Conservation (phyloP, 2,797 vertebrate genomes). For the Cygnus olor region DNA sequence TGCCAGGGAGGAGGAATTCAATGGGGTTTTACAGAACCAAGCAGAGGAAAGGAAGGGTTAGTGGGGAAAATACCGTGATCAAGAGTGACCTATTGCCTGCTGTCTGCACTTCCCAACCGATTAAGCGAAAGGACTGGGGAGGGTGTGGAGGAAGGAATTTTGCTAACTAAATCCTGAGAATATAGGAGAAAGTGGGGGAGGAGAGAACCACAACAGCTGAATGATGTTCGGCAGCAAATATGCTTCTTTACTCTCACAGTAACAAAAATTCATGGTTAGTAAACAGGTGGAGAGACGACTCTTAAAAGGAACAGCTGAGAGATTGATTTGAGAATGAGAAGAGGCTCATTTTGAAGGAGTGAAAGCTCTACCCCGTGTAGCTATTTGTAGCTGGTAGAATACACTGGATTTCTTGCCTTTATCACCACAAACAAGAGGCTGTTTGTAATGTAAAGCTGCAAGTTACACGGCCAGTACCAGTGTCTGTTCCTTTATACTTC, state of each 20-base stretch:
- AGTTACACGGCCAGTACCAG: slow-evolving; percentile 18
- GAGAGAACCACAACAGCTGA: not conserved
- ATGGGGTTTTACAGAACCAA: not conserved
- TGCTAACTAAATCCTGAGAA: not conserved
- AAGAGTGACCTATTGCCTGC: not conserved
- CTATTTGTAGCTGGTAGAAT: slow-evolving; percentile 16
- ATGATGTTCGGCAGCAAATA: not conserved
- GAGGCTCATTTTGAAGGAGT: not conserved
- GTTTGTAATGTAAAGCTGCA: slow-evolving; percentile 54
- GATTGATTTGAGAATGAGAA: slow-evolving; percentile 22
- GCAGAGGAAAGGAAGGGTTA: not conserved
- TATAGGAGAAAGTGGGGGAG: not conserved
- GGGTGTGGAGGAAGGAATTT: not conserved
- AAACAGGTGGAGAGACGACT: slow-evolving; percentile 26
- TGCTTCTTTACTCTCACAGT: not conserved
- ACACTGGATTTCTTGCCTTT: slow-evolving; percentile 56
- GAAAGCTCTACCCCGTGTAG: slow-evolving; percentile 34
- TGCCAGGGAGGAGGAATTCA: not conserved
- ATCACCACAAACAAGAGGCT: slow-evolving; percentile 60
- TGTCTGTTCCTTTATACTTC: slow-evolving; percentile 60
- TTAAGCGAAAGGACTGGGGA: not conserved
- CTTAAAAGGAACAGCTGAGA: slow-evolving; percentile 26
- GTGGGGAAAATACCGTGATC: not conserved
- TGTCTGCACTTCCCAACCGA: not conserved
- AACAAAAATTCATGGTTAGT: slow-evolving; percentile 1